Evolutionary conservation across 2,888 invertebrate species (phyloP).

Genomic region (Yponomeuta malinellus): DNA sequence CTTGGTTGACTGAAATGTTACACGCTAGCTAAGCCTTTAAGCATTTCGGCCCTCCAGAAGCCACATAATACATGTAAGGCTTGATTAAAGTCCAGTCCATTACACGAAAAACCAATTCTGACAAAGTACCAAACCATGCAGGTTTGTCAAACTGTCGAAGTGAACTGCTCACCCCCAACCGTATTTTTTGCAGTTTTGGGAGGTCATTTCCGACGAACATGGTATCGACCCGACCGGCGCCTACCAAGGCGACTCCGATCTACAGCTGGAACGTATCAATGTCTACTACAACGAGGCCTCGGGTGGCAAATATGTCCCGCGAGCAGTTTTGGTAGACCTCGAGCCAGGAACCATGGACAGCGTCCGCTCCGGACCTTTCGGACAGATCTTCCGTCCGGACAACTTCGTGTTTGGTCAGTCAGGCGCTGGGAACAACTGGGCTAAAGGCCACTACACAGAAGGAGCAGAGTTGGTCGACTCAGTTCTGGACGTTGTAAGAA

Average conservation of each 20-base stretch:
- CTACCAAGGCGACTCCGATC: constrained; percentile 81
- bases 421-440: constrained; percentile 69
- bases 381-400: constrained; percentile 90
- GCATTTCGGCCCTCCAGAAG: too few relatives aligned
- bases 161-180: neutral
- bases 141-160: neutral
- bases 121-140: too few relatives aligned
- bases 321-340: constrained; percentile 60
- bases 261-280: constrained; percentile 84
- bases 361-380: constrained; percentile 89
- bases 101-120: too few relatives aligned
- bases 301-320: constrained; percentile 65
- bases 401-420: constrained; percentile 87
- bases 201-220: constrained; percentile 86
- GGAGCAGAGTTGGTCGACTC: constrained; percentile 92
- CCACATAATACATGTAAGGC: too few relatives aligned
- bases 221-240: constrained; percentile 83
- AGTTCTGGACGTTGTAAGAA: constrained; percentile 85
- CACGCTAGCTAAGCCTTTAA: too few relatives aligned
- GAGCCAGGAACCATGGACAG: constrained; percentile 83
- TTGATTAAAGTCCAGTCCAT: too few relatives aligned
- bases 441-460: constrained; percentile 91
- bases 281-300: constrained; percentile 85
- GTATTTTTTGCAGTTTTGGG: constrained; percentile 77
- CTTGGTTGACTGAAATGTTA: too few relatives aligned